Percentiles rank a stretch among this genome's conserved stretches.
Evolutionary conservation across 2,113 vertebrate species (phyloP).

Genomic region (Greenwoodochromis staneri): DNA sequence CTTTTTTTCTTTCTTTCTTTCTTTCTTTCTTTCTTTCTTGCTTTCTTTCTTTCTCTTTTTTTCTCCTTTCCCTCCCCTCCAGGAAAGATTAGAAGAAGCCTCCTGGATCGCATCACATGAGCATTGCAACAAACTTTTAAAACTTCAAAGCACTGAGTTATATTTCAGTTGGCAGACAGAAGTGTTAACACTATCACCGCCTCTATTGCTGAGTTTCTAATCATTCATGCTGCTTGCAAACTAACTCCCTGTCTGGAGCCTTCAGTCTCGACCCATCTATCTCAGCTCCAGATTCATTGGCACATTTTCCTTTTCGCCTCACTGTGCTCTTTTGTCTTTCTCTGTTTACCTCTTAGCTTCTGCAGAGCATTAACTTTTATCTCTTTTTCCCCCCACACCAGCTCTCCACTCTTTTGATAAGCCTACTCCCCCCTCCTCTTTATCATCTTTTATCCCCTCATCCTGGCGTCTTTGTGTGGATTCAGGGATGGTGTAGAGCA

Average conservation of each 20-base stretch:
- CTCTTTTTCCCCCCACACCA: not conserved
- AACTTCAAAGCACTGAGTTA: constrained; percentile 1
- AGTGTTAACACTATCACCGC: not conserved
- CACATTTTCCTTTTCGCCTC: not conserved
- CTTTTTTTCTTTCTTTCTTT: not conserved
- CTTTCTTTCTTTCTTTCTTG: not conserved
- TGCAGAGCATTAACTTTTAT: constrained; percentile 33
- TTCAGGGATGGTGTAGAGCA: not conserved
- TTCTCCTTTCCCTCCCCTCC: not conserved
- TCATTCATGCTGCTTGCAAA: constrained; percentile 8
- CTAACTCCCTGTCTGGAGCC: not conserved
- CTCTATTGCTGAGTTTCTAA: not conserved
- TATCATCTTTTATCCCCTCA: constrained; percentile 18
- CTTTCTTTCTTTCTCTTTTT: not conserved
- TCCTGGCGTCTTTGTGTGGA: constrained; percentile 5
- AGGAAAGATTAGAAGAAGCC: constrained; percentile 13
- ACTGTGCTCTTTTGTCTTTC: not conserved
- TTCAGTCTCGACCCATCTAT: not conserved
- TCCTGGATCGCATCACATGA: not conserved
- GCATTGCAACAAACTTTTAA: constrained; percentile 6
- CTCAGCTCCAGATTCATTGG: constrained; percentile 5
- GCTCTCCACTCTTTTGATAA: not conserved
- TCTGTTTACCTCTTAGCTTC: constrained; percentile 32
- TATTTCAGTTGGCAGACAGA: not conserved
- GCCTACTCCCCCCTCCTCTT: not conserved